phyloP scores from a whole-genome alignment of 2,113 vertebrate species.

The Nansenia antarctica region DNA sequence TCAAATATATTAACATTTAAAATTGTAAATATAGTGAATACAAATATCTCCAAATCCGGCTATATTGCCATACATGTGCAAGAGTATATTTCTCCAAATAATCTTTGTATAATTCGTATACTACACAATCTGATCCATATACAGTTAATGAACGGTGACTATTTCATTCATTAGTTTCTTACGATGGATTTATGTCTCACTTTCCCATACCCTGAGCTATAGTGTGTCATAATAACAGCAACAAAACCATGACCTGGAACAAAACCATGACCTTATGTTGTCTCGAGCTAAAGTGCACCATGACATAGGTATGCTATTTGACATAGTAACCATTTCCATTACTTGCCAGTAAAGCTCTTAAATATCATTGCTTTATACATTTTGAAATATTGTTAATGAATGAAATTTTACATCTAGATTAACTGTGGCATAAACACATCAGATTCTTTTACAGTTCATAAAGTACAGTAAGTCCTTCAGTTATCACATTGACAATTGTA shows the following conservation, averaged over 20 bases:
- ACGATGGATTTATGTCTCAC: constrained; percentile 16
- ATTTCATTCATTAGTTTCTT: constrained; percentile 48
- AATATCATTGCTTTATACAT: constrained; percentile 41
- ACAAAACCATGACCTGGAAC: constrained; percentile 18
- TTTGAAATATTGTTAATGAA: constrained; percentile 52
- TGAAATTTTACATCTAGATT: constrained; percentile 59
- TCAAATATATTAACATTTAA: constrained; percentile 71
- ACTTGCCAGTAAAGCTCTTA: constrained; percentile 28
- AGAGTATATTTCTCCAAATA: constrained; percentile 48
- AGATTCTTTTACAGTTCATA: constrained; percentile 8
- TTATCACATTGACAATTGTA: constrained; percentile 22
- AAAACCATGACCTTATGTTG: constrained; percentile 29
- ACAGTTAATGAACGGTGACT: constrained; percentile 58
- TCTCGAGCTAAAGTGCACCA: constrained; percentile 55
- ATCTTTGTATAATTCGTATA: constrained; percentile 62
- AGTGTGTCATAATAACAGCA: constrained; percentile 25
- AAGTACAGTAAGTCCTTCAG: constrained; percentile 15
- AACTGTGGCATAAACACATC: constrained; percentile 50
- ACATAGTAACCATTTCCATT: constrained; percentile 17
- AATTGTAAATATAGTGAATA: constrained; percentile 67
- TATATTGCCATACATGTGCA: constrained; percentile 60
- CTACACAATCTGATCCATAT: constrained; percentile 52
- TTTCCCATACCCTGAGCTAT: constrained; percentile 59
- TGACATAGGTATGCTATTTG: constrained; percentile 34
- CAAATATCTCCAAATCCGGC: constrained; percentile 64